Base-by-base conservation (phyloP, 2,113 vertebrate genomes). In the Hypocryptadius cinnamomeus region DNA sequence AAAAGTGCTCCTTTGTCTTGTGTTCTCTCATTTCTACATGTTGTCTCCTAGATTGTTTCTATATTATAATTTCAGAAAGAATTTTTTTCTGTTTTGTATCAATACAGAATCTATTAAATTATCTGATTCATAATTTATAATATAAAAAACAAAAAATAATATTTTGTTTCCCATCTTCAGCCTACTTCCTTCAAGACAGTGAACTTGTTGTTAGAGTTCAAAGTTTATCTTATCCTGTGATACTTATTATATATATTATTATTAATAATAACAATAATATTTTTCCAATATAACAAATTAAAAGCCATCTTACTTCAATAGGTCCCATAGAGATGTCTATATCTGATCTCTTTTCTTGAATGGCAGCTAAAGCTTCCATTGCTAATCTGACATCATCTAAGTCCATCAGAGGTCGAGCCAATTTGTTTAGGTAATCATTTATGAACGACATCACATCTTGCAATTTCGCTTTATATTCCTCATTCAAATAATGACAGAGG, bases 391-490 rank as follows among this genome's bases (percentile, higher is more conserved):
- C 96, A 50, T 98, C 98, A 88, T 98, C 98, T 91, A 99, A 96
- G 60, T 98, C 97, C 85, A 37, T 19, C 65, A 99, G 97, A 63
- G 98, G 98, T 72, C 96, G 97, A 82, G 98, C 98, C 33, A 99
- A 92, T 56, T 98, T 98, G 79, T 94, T 96, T 68, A 97, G 72
- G 63, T 98, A 87, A 28, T 96, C 97, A 15, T 65, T 97, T 64
- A 97, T 96, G 86, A 98, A 98, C 1, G 89, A 21, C 59, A 96
- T 94, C 79, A 97, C 95, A 48, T 98, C 97, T 53, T 87, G 91
- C 97, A 99, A 98, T 94, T 98, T 98, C 92, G 95, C 98, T 90
- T 97, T 98, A 96, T 98, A 98, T 81, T 98, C 95, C 28, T 98
- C 97, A 92, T 98, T 98, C 93, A 98, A 92, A 85, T 98, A 98